Evolutionary conservation across 30 jellyfish, hydroid and myxozoan genomes (phyloP).

Genomic region (Haliclystus octoradiatus): DNA sequence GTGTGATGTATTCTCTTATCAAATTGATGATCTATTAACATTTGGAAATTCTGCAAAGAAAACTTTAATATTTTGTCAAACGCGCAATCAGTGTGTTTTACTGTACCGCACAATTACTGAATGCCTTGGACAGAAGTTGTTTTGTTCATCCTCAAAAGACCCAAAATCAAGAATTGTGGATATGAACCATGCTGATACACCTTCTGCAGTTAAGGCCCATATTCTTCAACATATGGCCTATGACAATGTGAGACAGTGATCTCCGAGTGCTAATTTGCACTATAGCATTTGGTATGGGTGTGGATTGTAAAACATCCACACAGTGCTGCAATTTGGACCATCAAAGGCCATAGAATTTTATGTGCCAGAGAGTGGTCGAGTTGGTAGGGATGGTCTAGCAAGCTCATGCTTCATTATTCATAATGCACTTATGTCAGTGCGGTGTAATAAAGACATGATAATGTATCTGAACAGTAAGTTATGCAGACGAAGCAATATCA

Average conservation of each 20-base stretch:
- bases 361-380: constrained; percentile 41
- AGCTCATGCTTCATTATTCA: constrained; percentile 13
- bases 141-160: background rate
- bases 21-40: constrained; percentile 6
- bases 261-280: constrained; percentile 19
- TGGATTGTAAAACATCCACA: constrained; percentile 17
- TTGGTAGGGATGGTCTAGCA: constrained; percentile 22
- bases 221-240: constrained; percentile 9
- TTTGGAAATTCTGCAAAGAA: constrained; percentile 5
- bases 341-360: constrained; percentile 16
- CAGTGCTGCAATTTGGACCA: constrained; percentile 38
- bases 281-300: constrained; percentile 45
- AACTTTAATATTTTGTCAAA: constrained; percentile 22
- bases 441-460: constrained; percentile 14
- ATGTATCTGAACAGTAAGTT: constrained; percentile 5
- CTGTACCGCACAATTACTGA: constrained; percentile 8
- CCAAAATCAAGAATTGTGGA: constrained; percentile 26
- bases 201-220: constrained; percentile 18
- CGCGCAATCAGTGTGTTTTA: constrained; percentile 22
- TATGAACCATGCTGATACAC: constrained; percentile 40
- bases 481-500: constrained; percentile 10
- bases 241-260: background rate
- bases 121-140: constrained; percentile 3
- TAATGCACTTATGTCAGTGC: constrained; percentile 13
- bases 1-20: constrained; percentile 1